Evolutionary conservation across 2,797 vertebrate species (phyloP).

Genomic region (Micropoecilia bifurca): DNA sequence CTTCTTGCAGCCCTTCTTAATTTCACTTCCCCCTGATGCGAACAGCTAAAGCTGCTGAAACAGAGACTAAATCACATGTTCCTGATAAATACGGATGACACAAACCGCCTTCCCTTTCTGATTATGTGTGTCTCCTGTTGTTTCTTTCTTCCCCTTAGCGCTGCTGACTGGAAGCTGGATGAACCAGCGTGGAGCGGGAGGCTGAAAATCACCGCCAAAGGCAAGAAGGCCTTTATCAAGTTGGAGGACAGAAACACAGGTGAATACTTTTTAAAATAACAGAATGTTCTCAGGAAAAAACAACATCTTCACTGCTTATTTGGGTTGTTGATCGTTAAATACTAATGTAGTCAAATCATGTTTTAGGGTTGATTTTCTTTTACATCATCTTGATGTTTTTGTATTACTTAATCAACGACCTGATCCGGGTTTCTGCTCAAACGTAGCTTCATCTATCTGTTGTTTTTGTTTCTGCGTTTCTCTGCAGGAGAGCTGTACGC

Average conservation of each 20-base stretch:
- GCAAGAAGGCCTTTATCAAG: conserved; percentile 89
- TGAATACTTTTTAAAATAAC: conserved; percentile 44
- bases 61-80: conserved; percentile 5
- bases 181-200: conserved; percentile 94
- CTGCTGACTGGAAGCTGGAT: conserved; percentile 97
- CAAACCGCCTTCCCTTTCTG: background rate
- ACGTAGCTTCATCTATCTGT: background rate
- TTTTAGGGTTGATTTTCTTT: background rate
- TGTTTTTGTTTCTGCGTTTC: conserved; percentile 16
- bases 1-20: conserved; percentile 1
- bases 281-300: background rate
- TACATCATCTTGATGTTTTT: background rate
- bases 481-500: conserved; percentile 93
- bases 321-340: no score
- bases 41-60: conserved; percentile 11
- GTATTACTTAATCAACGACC: background rate
- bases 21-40: conserved; percentile 57
- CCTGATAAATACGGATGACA: conserved; percentile 1
- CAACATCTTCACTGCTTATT: background rate
- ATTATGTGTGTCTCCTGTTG: conserved; percentile 35
- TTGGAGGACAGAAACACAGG: conserved; percentile 93
- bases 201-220: conserved; percentile 91
- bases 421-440: background rate
- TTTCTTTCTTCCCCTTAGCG: conserved; percentile 74
- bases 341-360: background rate